Evolutionary conservation across 2,888 invertebrate genomes (phyloP).

Genomic region (Bugulina stolonifera): DNA sequence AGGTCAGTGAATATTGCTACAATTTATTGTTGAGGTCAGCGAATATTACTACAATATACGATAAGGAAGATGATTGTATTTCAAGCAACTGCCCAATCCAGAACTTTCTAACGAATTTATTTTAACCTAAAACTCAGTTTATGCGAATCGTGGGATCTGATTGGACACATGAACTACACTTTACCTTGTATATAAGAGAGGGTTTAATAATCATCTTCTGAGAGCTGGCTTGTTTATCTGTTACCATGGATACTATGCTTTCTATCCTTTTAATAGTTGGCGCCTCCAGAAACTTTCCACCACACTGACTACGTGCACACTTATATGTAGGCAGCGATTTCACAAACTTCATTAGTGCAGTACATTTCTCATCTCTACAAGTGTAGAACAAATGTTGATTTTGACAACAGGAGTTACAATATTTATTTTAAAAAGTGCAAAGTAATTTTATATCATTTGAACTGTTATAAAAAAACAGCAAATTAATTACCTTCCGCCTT

Average conservation of each 20-base stretch:
- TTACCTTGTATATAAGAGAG: slow-evolving; percentile 32
- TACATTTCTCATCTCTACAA: slow-evolving; percentile 29
- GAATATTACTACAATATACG: no score
- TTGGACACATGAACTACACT: slow-evolving; percentile 27
- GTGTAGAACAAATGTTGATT: not conserved
- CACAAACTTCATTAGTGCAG: slow-evolving; percentile 62
- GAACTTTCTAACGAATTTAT: no score
- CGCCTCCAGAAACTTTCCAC: slow-evolving; percentile 67
- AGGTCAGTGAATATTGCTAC: slow-evolving; percentile 16
- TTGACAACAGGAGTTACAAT: not conserved
- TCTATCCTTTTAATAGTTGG: slow-evolving; percentile 61
- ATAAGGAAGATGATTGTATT: no score
- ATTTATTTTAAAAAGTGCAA: not conserved
- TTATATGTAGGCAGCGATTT: slow-evolving; percentile 64
- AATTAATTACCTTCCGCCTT: no score
- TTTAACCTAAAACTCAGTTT: no score
- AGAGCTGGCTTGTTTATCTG: not conserved
- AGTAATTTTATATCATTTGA: no score
- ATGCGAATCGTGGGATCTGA: no score
- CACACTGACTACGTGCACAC: slow-evolving; percentile 64
- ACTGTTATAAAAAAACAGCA: no score
- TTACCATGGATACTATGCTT: slow-evolving; percentile 46
- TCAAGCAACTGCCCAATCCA: no score
- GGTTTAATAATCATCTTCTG: slow-evolving; percentile 11
- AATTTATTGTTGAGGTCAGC: no score